Evolutionary conservation across 1,140 invertebrate genomes (phyloP).

Genomic region (Venturia canescens): DNA sequence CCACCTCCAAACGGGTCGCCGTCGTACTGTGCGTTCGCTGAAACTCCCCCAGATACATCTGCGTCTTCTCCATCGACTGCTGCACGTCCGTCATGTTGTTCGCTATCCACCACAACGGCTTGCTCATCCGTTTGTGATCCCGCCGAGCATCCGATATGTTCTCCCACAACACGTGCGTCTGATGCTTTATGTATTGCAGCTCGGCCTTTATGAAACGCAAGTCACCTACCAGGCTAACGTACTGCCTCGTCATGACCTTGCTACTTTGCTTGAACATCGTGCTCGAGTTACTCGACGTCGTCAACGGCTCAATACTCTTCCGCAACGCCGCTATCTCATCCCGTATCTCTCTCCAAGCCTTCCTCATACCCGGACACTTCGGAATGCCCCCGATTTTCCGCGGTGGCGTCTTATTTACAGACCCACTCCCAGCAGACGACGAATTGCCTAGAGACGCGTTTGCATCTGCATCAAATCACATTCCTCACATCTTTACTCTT

Average conservation of each 20-base stretch:
- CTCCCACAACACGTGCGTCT: conserved; percentile 11
- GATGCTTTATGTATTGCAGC: conserved; percentile 13
- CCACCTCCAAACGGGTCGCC: neutral
- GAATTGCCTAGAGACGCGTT: neutral
- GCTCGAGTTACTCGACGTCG: conserved; percentile 8
- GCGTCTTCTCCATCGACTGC: neutral
- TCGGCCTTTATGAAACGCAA: conserved; percentile 22
- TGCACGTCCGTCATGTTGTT: neutral
- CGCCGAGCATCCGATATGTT: conserved; percentile 5
- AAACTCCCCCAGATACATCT: neutral
- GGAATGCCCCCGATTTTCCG: neutral
- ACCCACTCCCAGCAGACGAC: neutral
- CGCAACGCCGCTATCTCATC: neutral
- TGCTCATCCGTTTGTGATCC: conserved; percentile 23
- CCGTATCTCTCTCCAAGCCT: conserved; percentile 1
- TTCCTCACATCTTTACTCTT: neutral
- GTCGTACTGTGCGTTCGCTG: too few species aligned
- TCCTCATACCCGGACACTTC: neutral
- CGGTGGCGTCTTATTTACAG: neutral
- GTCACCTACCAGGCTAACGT: conserved; percentile 13
- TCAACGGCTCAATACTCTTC: neutral
- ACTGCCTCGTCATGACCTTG: conserved; percentile 6
- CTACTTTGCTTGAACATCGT: neutral
- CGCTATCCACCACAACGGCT: conserved; percentile 25
- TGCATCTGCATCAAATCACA: neutral